Base-by-base conservation (phyloP, 2,888 invertebrate species). In the Protophormia terraenovae region DNA sequence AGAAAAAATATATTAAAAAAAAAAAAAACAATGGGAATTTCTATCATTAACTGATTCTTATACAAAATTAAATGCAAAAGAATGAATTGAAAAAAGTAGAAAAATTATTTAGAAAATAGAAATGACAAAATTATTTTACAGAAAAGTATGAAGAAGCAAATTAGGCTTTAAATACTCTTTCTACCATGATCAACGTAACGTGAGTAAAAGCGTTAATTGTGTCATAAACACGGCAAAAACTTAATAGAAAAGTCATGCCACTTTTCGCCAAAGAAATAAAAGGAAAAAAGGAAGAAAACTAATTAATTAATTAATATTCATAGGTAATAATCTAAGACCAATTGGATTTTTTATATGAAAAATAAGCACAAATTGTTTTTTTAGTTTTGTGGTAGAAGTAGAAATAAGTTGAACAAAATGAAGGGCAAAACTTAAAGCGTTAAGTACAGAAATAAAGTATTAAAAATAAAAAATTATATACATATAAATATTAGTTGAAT, bases 11-110 rank as follows among this genome's bases (percentile, higher is more conserved):
- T 16, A 71, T 41, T 7, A 50, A n/a, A 50, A 47, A 5, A n/a
- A 35, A 55, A 47, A 66, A 50, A 24, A 24, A 10, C 19, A 35
- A 62, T 62, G 29, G 10, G 71, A 79, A 79, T 79, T 84, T 84
- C 75, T 84, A 84, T 79, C 79, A 79, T 47, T 45, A 84, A 80
- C 76, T 84, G 79, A 76, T 84, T 71, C 14, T 45, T 69, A 16
- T 19, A 41, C 8, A 53, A 62, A 84, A 60, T 22, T 5, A 72
- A 50, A 62, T 67, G 47, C 66, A 29, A 73, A 72, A 72, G 8
- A 14, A 73, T n/a, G 2, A 7, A 10, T 64, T 38, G 16, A 53
- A 7, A 16, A 77, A 12, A 24, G 38, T 1, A 27, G 16, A 47
- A 53, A 64, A 62, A 53, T 16, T 32, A 64, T 22, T 22, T 62